Conservation (phyloP, 2,797 vertebrate genomes). For the Amblyopsis hoosieri region DNA sequence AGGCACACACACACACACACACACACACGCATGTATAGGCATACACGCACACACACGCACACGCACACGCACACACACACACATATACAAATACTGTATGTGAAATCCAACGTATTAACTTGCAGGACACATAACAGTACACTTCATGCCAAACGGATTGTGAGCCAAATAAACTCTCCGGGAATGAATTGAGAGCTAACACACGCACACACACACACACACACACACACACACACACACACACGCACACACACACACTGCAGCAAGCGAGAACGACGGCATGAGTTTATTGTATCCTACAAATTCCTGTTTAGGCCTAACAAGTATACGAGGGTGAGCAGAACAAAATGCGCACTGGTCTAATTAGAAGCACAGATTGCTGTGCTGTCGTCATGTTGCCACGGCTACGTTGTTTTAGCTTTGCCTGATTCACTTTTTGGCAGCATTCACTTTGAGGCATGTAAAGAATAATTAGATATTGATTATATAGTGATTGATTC, state of each 20-base stretch:
- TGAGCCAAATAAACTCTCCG: too few species aligned
- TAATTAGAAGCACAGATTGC: too few species aligned
- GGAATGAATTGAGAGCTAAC: neutral
- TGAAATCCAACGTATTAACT: too few species aligned
- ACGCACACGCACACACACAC: conserved; percentile 3
- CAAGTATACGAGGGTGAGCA: conserved; percentile 22
- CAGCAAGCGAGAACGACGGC: neutral
- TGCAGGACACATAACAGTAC: too few species aligned
- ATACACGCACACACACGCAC: conserved; percentile 5
- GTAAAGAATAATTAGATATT: too few species aligned
- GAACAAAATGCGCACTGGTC: too few species aligned
- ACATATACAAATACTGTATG: neutral
- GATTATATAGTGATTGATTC: neutral
- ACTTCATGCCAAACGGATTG: too few species aligned
- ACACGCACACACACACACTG: conserved; percentile 12
- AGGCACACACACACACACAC: neutral
- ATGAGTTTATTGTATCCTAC: conserved; percentile 11
- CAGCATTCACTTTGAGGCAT: neutral
- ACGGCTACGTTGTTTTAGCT: neutral
- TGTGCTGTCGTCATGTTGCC: too few species aligned
- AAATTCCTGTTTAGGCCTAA: conserved; percentile 17
- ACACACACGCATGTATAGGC: conserved; percentile 8
- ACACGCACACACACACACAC: conserved; percentile 7
- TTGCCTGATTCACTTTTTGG: neutral
- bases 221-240: conserved; percentile 11